Evolutionary conservation across 2,797 vertebrate species (phyloP).

Genomic region (Macroramphosus scolopax): DNA sequence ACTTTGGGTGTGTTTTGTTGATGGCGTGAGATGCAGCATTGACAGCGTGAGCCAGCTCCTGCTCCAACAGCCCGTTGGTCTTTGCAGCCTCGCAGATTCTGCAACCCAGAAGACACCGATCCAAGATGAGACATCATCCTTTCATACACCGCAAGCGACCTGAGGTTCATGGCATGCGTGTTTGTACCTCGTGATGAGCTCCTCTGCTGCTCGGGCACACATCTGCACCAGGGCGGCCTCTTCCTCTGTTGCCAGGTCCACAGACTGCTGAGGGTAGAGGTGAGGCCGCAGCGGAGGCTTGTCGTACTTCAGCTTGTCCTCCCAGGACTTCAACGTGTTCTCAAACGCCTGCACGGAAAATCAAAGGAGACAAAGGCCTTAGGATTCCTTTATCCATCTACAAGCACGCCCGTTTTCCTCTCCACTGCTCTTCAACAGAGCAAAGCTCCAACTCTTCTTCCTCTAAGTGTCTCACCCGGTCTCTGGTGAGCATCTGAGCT

Average conservation of each 20-base stretch:
- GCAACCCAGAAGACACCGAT: constrained; percentile 33
- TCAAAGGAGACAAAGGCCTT: not conserved
- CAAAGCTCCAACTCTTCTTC: not conserved
- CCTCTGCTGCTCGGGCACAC: constrained; percentile 90
- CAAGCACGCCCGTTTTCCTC: not conserved
- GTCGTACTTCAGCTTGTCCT: constrained; percentile 96
- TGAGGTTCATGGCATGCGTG: not conserved
- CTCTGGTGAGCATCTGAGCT: constrained; percentile 96
- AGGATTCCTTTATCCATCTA: too few relatives aligned
- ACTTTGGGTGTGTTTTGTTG: constrained; percentile 95
- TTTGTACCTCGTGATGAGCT: constrained; percentile 92
- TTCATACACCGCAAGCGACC: too few relatives aligned
- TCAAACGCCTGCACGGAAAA: constrained; percentile 88
- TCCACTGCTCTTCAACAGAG: not conserved
- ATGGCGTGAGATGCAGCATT: constrained; percentile 96
- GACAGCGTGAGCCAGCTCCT: constrained; percentile 96
- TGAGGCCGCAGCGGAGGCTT: constrained; percentile 89
- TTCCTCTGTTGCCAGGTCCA: constrained; percentile 91
- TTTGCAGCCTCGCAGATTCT: constrained; percentile 97
- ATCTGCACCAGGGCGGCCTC: constrained; percentile 87
- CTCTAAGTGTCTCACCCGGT: constrained; percentile 81
- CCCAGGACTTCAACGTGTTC: constrained; percentile 97
- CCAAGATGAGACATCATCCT: not conserved
- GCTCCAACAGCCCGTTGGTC: constrained; percentile 90
- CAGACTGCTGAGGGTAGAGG: constrained; percentile 89